Evolutionary conservation across 1,140 invertebrate genomes (phyloP), one percentile per base, ranked within the genome.

Genomic region (Ceratosolen solmsi): DNA sequence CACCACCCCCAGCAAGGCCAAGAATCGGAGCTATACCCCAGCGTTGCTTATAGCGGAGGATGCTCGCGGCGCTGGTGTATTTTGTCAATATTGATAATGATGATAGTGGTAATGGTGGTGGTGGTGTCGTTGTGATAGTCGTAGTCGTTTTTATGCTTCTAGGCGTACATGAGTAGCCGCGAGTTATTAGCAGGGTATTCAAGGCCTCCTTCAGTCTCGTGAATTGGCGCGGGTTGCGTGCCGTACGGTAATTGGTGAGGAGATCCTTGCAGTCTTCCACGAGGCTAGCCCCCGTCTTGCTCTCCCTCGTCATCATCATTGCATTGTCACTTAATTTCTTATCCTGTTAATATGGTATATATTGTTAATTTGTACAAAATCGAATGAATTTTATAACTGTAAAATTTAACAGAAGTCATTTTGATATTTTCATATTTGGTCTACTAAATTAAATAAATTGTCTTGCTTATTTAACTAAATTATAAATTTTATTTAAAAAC

Each of bases 1-100:
- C 95, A 54, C 95, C 96, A 36, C 96, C 95, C 65, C 96, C 96
- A 63, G 92, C 91, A n/a, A 96, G 91, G 76, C 95, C 92, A 82
- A 95, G 87, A 46, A 92, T 89, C 33, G 86, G 90, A 54, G 93
- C 92, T 27, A 94, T 93, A 54, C 93, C 94, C 94, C 93, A 95
- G 60, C 90, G 87, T 73, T 84, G 82, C 77, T 90, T 91, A 74
- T 92, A 92, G 33, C 84, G 71, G 30, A 73, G 70, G 20, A 82
- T 72, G n/a, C 15, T 54, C 46, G 36, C 20, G 56, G 79, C 22
- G 13, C 5, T 41, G 38, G 33, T 33, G 54, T 25, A n/a, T 11
- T 27, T 58, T 2, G n/a, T 2, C 25, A 15, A 63, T 63, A 5
- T 63, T 5, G 58, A 63, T 63, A 30, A 63, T 63, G 58, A 38